Conservation (phyloP, 2,797 vertebrate genomes). For the Knipowitschia caucasica region DNA sequence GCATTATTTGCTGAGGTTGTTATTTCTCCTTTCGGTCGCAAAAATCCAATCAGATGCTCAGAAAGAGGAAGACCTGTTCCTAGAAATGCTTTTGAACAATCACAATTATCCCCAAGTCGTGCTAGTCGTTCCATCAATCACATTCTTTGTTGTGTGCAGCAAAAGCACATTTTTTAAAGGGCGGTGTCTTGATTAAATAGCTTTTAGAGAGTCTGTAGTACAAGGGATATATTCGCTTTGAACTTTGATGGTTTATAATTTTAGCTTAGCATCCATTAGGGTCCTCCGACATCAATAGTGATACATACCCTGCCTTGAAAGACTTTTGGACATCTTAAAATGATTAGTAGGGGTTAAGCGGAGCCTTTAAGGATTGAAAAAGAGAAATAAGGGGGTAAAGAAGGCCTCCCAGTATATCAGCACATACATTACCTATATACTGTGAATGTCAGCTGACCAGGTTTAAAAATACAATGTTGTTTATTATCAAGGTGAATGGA, state of each 20-base stretch:
- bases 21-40: constrained; percentile 43
- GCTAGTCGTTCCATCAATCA: constrained; percentile 69
- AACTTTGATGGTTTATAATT: constrained; percentile 58
- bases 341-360: constrained; percentile 62
- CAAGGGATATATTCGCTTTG: constrained; percentile 51
- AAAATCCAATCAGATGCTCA: constrained; percentile 54
- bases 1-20: constrained; percentile 53
- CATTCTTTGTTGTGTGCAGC: constrained; percentile 56
- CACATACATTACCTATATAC: constrained; percentile 49
- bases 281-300: constrained; percentile 51
- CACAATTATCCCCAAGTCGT: constrained; percentile 64
- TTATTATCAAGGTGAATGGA: constrained; percentile 47
- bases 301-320: constrained; percentile 51
- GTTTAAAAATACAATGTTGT: constrained; percentile 48
- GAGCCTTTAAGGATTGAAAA: constrained; percentile 52
- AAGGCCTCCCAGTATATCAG: constrained; percentile 46
- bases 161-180: constrained; percentile 67
- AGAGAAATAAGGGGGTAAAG: constrained; percentile 5
- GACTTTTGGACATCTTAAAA: constrained; percentile 63
- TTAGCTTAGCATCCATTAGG: constrained; percentile 61
- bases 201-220: constrained; percentile 62
- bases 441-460: constrained; percentile 41
- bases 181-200: constrained; percentile 54
- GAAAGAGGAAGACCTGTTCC: constrained; percentile 50
- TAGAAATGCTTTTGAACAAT: constrained; percentile 73